These are phyloP conservation scores for Podarcis muralis DNA, from an alignment of 2,113 vertebrate genomes.

Conservation along the genomic window DNA sequence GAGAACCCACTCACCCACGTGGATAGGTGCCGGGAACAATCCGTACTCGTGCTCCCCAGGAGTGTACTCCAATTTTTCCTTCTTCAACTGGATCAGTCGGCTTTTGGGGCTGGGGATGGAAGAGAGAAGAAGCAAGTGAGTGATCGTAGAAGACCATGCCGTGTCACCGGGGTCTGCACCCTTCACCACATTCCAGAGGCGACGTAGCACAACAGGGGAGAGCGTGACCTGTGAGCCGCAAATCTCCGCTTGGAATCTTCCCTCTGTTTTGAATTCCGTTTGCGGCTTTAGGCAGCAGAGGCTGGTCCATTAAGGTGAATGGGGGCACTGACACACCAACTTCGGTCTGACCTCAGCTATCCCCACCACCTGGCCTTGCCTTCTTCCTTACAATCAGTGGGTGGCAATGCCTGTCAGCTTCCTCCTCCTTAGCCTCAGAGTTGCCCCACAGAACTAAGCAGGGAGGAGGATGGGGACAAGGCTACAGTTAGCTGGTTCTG, in stretches of 20 bases:
- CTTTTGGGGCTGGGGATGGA: constrained; percentile 81
- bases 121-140: not conserved
- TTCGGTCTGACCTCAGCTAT: too few relatives aligned
- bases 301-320: not conserved
- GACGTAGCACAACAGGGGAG: not conserved
- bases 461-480: too few relatives aligned
- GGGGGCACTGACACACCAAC: too few relatives aligned
- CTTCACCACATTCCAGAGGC: too few relatives aligned
- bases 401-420: too few relatives aligned
- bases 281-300: not conserved
- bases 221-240: not conserved
- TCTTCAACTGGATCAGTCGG: constrained; percentile 83
- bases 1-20: constrained; percentile 90
- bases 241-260: not conserved
- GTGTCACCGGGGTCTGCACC: too few relatives aligned
- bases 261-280: not conserved
- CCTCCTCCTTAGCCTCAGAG: too few relatives aligned
- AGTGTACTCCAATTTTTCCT: constrained; percentile 87
- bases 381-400: too few relatives aligned
- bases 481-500: too few relatives aligned
- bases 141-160: not conserved
- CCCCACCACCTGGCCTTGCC: too few relatives aligned
- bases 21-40: constrained; percentile 92
- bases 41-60: constrained; percentile 90
- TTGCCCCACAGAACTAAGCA: too few relatives aligned